Percentiles rank a stretch among this genome's conserved stretches.
Conservation (phyloP, 2,888 invertebrate species). For the Epistrophella euchroma region DNA sequence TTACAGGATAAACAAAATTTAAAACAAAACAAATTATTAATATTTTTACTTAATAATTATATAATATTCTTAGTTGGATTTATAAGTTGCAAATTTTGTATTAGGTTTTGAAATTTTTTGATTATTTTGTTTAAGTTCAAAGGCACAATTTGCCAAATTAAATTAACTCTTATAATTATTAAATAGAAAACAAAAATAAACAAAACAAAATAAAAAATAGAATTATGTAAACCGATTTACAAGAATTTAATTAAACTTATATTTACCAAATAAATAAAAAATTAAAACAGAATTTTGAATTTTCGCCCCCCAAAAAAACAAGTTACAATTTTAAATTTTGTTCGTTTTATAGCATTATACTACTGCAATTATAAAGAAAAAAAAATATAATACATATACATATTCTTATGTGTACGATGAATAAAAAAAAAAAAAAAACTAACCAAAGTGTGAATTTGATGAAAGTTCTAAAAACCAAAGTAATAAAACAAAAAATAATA, state of each 20-base stretch:
- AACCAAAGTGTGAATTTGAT: conserved; percentile 76
- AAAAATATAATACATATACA: background rate
- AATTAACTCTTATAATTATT: conserved; percentile 14
- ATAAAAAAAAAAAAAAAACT: conserved; percentile 47
- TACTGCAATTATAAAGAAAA: conserved; percentile 41
- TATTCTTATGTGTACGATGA: background rate
- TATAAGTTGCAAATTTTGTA: conserved; percentile 56
- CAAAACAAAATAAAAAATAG: conserved; percentile 25
- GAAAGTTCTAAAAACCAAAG: conserved; percentile 74
- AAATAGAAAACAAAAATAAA: conserved; percentile 7
- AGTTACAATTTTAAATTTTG: conserved; percentile 67
- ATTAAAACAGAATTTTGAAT: conserved; percentile 58
- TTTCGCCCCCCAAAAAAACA: conserved; percentile 37
- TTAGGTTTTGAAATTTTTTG: conserved; percentile 33
- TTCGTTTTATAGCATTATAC: conserved; percentile 65
- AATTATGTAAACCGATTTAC: conserved; percentile 53
- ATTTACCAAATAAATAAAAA: conserved; percentile 37
- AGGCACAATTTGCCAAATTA: conserved; percentile 45
- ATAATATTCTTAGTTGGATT: conserved; percentile 58
- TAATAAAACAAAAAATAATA: conserved; percentile 60
- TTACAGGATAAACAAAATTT: conserved; percentile 56
- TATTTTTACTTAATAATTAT: conserved; percentile 66
- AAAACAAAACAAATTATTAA: conserved; percentile 19
- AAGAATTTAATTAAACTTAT: conserved; percentile 44
- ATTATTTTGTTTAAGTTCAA: conserved; percentile 46